A percentile compares a stretch with the other conserved stretches of the same genome.
Evolutionary conservation across 2,797 vertebrate genomes (phyloP).

Genomic region (Myiotriccus ornatus): DNA sequence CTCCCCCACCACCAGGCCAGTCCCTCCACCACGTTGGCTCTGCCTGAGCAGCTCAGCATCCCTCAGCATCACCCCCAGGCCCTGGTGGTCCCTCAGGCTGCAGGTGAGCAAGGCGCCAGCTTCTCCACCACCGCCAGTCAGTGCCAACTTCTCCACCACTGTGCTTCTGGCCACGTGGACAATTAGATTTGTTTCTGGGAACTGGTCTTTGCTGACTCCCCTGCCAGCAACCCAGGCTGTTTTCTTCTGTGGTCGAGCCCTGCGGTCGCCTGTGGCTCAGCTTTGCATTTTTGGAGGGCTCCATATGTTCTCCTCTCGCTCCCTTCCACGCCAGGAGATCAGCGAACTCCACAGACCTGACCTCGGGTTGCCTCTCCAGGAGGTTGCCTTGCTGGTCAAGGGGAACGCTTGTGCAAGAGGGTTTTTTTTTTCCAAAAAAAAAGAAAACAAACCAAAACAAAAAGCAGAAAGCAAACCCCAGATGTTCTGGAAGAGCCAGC

Average conservation of each 20-base stretch:
- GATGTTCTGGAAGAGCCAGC: conserved; percentile 14
- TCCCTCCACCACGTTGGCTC: background rate
- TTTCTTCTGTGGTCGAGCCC: conserved; percentile 19
- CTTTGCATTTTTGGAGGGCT: background rate
- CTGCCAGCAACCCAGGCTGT: background rate
- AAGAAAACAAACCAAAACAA: background rate
- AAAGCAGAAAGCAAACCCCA: background rate
- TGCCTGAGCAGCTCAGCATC: background rate
- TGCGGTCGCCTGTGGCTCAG: background rate
- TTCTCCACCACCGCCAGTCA: background rate
- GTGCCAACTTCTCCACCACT: background rate
- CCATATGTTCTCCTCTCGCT: background rate
- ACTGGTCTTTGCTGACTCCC: background rate
- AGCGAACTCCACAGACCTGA: background rate
- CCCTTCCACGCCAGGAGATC: background rate
- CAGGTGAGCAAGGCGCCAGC: background rate
- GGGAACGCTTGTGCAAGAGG: background rate
- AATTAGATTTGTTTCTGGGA: background rate
- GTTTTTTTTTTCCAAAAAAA: background rate
- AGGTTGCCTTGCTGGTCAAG: background rate
- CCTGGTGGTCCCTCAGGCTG: background rate
- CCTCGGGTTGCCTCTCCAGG: background rate
- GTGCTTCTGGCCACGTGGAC: background rate
- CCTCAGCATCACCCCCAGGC: background rate
- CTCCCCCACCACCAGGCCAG: background rate